Evolutionary conservation across 2,888 invertebrate genomes (phyloP).

Genomic region (Girardia tigrina): DNA sequence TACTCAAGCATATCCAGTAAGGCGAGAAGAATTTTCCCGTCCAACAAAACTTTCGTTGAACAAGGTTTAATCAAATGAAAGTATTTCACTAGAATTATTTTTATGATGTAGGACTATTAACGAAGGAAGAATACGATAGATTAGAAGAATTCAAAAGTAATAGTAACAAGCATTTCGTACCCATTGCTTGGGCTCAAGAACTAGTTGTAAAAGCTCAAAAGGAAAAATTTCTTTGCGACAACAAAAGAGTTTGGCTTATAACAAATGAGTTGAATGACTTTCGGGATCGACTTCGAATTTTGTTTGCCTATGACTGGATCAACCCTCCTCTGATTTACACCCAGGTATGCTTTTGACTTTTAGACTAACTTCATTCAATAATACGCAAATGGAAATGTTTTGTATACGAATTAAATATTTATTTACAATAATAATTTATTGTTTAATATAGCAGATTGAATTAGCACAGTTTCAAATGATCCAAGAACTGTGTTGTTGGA

Average conservation of each 20-base stretch:
- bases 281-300: constrained; percentile 55
- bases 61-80: too few species aligned
- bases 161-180: constrained; percentile 58
- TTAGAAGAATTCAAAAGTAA: constrained; percentile 55
- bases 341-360: constrained; percentile 57
- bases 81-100: too few species aligned
- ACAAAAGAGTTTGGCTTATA: constrained; percentile 55
- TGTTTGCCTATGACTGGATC: constrained; percentile 60
- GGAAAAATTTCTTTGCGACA: constrained; percentile 53
- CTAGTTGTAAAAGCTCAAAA: constrained; percentile 55
- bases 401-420: too few species aligned
- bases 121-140: constrained; percentile 54
- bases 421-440: too few species aligned
- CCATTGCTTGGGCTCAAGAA: constrained; percentile 58
- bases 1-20: constrained; percentile 57
- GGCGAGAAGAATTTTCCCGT: constrained; percentile 55
- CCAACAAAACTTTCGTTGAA: constrained; percentile 43
- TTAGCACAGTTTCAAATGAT: too few species aligned
- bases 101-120: constrained; percentile 58
- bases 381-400: too few species aligned
- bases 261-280: constrained; percentile 57
- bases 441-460: too few species aligned
- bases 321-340: constrained; percentile 58
- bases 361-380: too few species aligned
- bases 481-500: too few species aligned